A percentile compares a stretch with the other conserved stretches of the same genome.
phyloP scores from a whole-genome alignment of 2,888 invertebrate species.

The Lordiphosa andalusiaca region DNA sequence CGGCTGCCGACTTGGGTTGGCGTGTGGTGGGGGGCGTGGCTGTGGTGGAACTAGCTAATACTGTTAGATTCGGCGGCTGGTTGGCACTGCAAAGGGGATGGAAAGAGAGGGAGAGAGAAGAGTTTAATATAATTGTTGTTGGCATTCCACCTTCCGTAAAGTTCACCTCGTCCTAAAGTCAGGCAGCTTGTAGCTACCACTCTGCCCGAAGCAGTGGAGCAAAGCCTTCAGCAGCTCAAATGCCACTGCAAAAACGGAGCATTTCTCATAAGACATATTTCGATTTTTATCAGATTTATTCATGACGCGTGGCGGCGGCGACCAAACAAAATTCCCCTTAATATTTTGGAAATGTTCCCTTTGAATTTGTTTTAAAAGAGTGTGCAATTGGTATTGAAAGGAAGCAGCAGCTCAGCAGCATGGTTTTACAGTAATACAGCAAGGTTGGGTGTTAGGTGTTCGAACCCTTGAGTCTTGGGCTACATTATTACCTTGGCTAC shows the following conservation, averaged over 20 bases:
- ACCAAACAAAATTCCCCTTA: too few species aligned
- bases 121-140: background rate
- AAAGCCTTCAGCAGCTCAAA: conserved; percentile 11
- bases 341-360: too few species aligned
- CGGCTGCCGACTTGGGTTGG: conserved; percentile 51
- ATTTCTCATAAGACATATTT: background rate
- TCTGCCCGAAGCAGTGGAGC: conserved; percentile 12
- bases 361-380: too few species aligned
- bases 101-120: conserved; percentile 7
- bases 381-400: too few species aligned
- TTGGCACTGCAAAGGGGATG: conserved; percentile 61
- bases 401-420: too few species aligned
- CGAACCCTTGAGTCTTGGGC: too few species aligned
- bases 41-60: conserved; percentile 72
- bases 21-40: conserved; percentile 55
- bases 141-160: too few species aligned
- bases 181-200: conserved; percentile 11
- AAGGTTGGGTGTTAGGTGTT: too few species aligned
- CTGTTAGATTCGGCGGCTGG: conserved; percentile 79
- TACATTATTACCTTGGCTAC: too few species aligned
- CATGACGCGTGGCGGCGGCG: background rate
- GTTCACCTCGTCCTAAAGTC: conserved; percentile 10
- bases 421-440: too few species aligned
- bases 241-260: conserved; percentile 22
- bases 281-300: too few species aligned